phyloP scores from a whole-genome alignment of 2,113 vertebrate species.

The Anarrhichthys ocellatus region DNA sequence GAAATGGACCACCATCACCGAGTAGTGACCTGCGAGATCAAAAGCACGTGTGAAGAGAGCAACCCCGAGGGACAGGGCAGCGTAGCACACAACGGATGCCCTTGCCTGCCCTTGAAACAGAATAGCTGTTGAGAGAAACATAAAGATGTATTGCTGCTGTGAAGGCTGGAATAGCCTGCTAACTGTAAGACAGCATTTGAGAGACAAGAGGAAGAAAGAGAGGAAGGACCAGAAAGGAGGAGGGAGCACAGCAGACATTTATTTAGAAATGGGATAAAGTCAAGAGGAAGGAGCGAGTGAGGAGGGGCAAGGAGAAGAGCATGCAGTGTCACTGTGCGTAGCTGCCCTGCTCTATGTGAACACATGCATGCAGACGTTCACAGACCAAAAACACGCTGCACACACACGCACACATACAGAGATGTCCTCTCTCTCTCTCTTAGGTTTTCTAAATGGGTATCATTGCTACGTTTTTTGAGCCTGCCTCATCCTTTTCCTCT shows the following conservation, averaged over 20 bases:
- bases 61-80: conserved; percentile 30
- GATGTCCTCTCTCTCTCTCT: conserved; percentile 34
- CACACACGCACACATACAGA: conserved; percentile 13
- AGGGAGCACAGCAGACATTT: conserved; percentile 42
- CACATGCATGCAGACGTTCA: conserved; percentile 55
- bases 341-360: conserved; percentile 53
- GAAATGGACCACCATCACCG: conserved; percentile 95
- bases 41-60: conserved; percentile 68
- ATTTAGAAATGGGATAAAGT: conserved; percentile 46
- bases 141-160: conserved; percentile 24
- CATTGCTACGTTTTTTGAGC: conserved; percentile 35
- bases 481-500: conserved; percentile 58
- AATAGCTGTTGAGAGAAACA: conserved; percentile 44
- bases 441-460: conserved; percentile 46
- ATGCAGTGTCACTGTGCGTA: conserved; percentile 62
- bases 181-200: conserved; percentile 26
- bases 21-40: conserved; percentile 93
- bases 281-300: conserved; percentile 38
- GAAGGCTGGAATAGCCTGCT: conserved; percentile 12
- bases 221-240: conserved; percentile 10
- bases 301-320: conserved; percentile 47
- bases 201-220: conserved; percentile 24
- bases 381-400: conserved; percentile 42
- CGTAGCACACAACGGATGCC: conserved; percentile 35
- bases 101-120: conserved; percentile 74